Base-by-base conservation (phyloP, 2,797 vertebrate species). In the Amblyraja radiata region DNA sequence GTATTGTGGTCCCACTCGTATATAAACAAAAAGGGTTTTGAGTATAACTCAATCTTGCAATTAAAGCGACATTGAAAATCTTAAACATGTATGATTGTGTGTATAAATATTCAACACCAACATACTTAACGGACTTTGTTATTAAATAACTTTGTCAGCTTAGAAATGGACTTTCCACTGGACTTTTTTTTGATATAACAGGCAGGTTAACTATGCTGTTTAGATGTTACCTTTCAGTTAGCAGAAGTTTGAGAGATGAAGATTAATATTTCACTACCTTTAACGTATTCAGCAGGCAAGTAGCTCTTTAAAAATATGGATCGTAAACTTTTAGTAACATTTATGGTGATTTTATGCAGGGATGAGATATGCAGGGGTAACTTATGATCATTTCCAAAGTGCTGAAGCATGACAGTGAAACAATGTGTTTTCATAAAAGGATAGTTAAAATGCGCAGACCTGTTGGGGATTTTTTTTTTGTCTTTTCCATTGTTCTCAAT, bases 241-340 rank as follows among this genome's bases (percentile, higher is more conserved):
- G 77, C n/a, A 9, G 32, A 16, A n/a, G 36, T 36, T 73, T 90
- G 36, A 71, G 88, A 90, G 32, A 9, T 68, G 2, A 8, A 21
- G 61, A 46, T 90, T 90, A 90, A 46, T 90, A 73, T 90, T 90
- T 90, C 21, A 46, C 88, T 68, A 39, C 5, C 21, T 39, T 71
- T 71, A 90, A 46, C 63, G 0, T 6, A 79, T 36, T 79, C 78
- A 78, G 9, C n/a, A 79, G n/a, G 11, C 76, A 77, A 77, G 32
- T 79, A 39, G 14, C 39, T 79, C 36, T 5, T 18, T 39, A 79
- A 79, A 18, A 32, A 16, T 79, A 6, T 39, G 32, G 21, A 79
- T 16, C 14, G 32, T 18, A 39, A 36, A 79, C 39, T 16, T 16
- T 79, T 18, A 11, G 39, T 36, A 79, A 79, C 13, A 14, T 79